Evolutionary conservation across 2,888 invertebrate species (phyloP).

Genomic region (Micropterix aruncella): DNA sequence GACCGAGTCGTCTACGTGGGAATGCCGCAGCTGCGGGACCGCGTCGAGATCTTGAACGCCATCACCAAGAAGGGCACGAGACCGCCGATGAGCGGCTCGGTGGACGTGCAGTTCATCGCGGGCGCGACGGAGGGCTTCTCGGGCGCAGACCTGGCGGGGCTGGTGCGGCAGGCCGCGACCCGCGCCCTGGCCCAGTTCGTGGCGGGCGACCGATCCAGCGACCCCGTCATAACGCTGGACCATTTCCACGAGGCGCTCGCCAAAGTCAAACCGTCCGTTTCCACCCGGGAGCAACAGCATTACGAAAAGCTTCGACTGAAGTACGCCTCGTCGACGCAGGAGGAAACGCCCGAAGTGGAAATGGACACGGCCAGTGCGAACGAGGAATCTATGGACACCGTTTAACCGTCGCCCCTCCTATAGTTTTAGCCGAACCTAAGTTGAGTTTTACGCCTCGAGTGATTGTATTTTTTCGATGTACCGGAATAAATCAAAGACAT

Average conservation of each 20-base stretch:
- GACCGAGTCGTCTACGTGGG: conserved; percentile 86
- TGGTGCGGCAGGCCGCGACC: conserved; percentile 79
- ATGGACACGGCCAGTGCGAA: conserved; percentile 38
- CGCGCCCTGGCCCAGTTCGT: conserved; percentile 68
- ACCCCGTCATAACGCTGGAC: conserved; percentile 43
- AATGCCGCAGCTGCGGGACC: conserved; percentile 64
- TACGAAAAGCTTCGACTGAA: conserved; percentile 60
- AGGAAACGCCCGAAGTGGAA: conserved; percentile 34
- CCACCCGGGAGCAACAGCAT: conserved; percentile 59
- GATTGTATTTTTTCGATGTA: too few relatives aligned
- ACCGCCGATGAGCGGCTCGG: conserved; percentile 63
- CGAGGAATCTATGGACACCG: conserved; percentile 37
- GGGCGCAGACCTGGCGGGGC: conserved; percentile 86
- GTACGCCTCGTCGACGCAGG: conserved; percentile 40
- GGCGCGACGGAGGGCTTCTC: conserved; percentile 64
- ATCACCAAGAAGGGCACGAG: conserved; percentile 79
- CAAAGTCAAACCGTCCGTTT: conserved; percentile 80
- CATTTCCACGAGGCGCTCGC: conserved; percentile 68
- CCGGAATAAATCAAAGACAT: too few relatives aligned
- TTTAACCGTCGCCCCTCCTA: too few relatives aligned
- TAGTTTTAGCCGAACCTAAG: too few relatives aligned
- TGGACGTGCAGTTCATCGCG: conserved; percentile 59
- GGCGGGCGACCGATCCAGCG: conserved; percentile 31
- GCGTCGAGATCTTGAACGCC: conserved; percentile 77
- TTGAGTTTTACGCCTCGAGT: too few relatives aligned